These are phyloP conservation scores for Gasterosteus aculeatus DNA, from an alignment of 2,113 vertebrate species.

Conservation along the genomic window DNA sequence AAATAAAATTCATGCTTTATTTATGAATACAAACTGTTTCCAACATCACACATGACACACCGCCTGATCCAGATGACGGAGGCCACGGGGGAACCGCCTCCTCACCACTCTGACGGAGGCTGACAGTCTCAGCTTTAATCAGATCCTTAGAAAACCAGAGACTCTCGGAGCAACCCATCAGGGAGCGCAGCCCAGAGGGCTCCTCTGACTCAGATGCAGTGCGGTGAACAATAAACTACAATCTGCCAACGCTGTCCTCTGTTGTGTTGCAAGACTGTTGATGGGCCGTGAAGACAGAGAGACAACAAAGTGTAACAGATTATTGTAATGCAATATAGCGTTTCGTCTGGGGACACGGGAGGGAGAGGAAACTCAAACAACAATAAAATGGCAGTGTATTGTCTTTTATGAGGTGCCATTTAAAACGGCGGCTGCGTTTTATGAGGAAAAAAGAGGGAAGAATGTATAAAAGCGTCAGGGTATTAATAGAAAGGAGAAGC, in stretches of 20 bases:
- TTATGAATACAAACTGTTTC: neutral
- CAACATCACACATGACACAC: neutral
- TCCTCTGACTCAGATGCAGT: constrained; percentile 47
- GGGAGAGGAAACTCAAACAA: neutral
- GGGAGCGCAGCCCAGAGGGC: constrained; percentile 33
- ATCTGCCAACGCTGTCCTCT: constrained; percentile 28
- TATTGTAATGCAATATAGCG: neutral
- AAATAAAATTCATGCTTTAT: neutral
- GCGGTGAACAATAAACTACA: constrained; percentile 56
- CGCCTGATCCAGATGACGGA: constrained; percentile 13
- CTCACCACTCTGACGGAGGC: constrained; percentile 31
- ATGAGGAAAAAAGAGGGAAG: constrained; percentile 44
- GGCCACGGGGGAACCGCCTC: constrained; percentile 39
- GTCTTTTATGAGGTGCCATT: neutral
- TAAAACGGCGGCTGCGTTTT: constrained; percentile 17
- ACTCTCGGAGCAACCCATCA: constrained; percentile 5
- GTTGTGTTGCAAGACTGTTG: neutral
- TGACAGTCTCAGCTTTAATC: constrained; percentile 26
- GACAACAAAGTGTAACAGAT: neutral
- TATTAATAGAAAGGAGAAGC: constrained; percentile 37
- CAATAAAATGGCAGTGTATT: neutral
- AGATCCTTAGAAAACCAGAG: constrained; percentile 19
- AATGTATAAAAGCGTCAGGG: constrained; percentile 17
- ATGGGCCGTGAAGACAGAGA: constrained; percentile 9
- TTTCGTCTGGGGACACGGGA: neutral